Conservation (phyloP, 2,113 vertebrate species). For the Mobula birostris region DNA sequence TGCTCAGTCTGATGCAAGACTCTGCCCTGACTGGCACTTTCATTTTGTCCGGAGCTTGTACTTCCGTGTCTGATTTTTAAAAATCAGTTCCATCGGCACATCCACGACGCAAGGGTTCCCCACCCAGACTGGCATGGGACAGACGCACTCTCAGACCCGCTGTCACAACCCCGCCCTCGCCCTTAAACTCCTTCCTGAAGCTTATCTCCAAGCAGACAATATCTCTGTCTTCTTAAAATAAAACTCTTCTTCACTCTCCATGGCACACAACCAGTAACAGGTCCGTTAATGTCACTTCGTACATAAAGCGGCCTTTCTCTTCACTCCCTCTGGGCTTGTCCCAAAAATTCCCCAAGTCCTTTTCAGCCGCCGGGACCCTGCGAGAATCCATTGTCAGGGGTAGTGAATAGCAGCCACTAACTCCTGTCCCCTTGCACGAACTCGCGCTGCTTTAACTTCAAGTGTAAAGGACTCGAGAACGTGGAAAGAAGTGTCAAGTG, state of each 20-base stretch:
- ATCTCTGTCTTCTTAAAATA: constrained; percentile 24
- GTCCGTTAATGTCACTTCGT: background rate
- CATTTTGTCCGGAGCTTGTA: no score
- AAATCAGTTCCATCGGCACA: background rate
- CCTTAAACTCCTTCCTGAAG: background rate
- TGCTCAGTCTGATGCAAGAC: background rate
- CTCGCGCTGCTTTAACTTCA: background rate
- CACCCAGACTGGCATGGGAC: background rate
- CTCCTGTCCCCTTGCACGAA: background rate
- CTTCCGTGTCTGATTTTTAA: background rate
- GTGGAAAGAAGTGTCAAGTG: no score
- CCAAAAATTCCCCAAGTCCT: background rate
- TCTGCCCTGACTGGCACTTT: no score
- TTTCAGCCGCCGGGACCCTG: background rate
- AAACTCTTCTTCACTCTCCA: background rate
- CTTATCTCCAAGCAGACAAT: background rate
- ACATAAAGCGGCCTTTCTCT: background rate
- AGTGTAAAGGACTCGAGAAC: background rate
- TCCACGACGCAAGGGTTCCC: background rate
- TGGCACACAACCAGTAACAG: constrained; percentile 6
- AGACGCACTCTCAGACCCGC: background rate
- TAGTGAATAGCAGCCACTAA: background rate
- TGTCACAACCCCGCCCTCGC: no score
- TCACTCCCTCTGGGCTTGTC: background rate
- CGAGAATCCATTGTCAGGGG: background rate